Evolutionary conservation across 2,113 vertebrate species (phyloP), one percentile per base, ranked within the genome.

Genomic region (Ptilorrhoa leucosticta): DNA sequence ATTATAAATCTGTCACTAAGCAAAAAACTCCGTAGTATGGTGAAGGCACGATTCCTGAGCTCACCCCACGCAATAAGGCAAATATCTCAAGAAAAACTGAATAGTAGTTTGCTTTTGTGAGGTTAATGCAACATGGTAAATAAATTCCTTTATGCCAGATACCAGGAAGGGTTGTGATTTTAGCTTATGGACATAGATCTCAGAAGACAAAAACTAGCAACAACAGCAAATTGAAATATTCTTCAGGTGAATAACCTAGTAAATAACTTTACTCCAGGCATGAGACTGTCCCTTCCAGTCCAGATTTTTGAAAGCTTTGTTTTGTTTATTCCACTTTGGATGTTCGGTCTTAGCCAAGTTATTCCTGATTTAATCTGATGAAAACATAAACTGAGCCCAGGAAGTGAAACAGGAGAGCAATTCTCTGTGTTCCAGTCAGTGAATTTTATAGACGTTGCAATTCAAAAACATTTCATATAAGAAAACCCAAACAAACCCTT

Each of bases 1-100:
- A 45, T 47, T 70, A 45, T 86, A 90, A 94, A 89, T 93, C 89
- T 96, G 75, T 94, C 78, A 85, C 19, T 63, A 70, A 66, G 89
- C 30, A n/a, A 76, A 83, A 63, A 2, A 42, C 1, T 5, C 17
- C 12, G 5, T 2, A 54, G 11, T 12, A n/a, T 39, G 26, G 26
- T 66, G 70, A 94, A 91, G 53, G 45, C 76, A 24, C 76, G 45
- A 47, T 76, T 85, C 39, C 66, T 87, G 23, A 93, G 86, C 19
- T 76, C 53, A 3, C 27, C 16, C 56, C 61, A 80, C 16, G 2
- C 28, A 87, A 58, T 10, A 64, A 85, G 17, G 26, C 23, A 91
- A 85, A 79, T 17, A 66, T 33, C 16, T 76, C 45, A 31, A 53
- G 37, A 79, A 75, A 92, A 89, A 51, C 6, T 42, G 26, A 58